These are phyloP conservation scores for Pandemis corylana DNA, from an alignment of 2,888 invertebrate species.

Conservation along the genomic window DNA sequence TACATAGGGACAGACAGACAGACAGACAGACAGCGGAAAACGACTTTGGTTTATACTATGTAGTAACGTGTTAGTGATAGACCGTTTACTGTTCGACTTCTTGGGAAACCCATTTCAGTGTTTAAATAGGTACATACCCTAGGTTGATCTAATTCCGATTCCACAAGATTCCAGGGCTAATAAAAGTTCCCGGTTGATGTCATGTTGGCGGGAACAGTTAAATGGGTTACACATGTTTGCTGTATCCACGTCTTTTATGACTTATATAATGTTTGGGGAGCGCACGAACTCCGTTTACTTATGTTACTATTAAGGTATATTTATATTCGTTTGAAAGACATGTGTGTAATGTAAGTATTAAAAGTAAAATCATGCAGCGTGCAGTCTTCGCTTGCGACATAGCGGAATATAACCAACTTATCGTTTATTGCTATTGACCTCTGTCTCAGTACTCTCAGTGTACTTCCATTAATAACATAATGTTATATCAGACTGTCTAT, in stretches of 20 bases:
- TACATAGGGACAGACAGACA: no score
- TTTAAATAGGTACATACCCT: neutral
- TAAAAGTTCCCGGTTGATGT: slow-evolving; percentile 41
- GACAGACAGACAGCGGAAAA: no score
- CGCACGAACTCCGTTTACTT: slow-evolving; percentile 24
- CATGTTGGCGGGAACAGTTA: slow-evolving; percentile 38
- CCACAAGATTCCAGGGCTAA: slow-evolving; percentile 31
- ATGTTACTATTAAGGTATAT: neutral
- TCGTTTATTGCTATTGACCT: slow-evolving; percentile 38
- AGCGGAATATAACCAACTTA: slow-evolving; percentile 17
- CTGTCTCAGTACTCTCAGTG: neutral
- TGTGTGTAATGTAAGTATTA: neutral
- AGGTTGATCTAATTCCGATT: slow-evolving; percentile 19
- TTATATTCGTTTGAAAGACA: neutral
- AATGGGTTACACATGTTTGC: slow-evolving; percentile 41
- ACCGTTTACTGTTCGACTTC: slow-evolving; percentile 4
- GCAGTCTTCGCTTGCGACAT: slow-evolving; percentile 16
- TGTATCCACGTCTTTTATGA: slow-evolving; percentile 36
- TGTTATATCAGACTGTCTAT: slow-evolving; percentile 25
- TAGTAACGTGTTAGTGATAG: no score
- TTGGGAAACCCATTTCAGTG: slow-evolving; percentile 10
- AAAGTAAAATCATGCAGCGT: neutral
- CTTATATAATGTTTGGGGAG: slow-evolving; percentile 35
- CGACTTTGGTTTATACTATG: no score
- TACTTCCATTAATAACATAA: slow-evolving; percentile 18